phyloP scores from a whole-genome alignment of 1,140 invertebrate species.

The Lutraria rhynchaena region DNA sequence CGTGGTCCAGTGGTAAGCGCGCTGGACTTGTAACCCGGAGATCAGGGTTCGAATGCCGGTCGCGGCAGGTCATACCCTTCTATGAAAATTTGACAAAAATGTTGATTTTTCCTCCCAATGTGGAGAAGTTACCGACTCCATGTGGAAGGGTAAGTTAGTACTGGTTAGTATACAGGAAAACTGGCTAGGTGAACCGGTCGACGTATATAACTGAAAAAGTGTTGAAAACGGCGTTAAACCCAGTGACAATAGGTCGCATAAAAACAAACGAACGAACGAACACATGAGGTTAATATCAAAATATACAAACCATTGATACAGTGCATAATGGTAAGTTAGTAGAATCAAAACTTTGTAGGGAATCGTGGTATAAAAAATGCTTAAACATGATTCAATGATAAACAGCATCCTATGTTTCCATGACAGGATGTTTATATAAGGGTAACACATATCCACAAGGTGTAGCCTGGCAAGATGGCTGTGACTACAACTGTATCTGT shows the following conservation, averaged over 20 bases:
- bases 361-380: background rate
- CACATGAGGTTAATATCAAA: background rate
- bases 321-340: background rate
- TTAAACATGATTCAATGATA: background rate
- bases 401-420: background rate
- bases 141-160: background rate
- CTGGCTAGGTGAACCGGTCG: no score
- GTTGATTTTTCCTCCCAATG: no score
- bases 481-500: constrained; percentile 47
- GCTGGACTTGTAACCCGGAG: no score
- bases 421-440: constrained; percentile 42
- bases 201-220: no score
- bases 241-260: no score
- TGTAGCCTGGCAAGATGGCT: constrained; percentile 37
- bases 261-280: background rate
- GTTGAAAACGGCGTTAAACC: no score
- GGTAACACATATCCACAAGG: constrained; percentile 46
- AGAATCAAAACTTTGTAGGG: background rate
- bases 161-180: no score
- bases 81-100: no score
- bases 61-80: no score
- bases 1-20: no score
- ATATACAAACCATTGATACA: background rate
- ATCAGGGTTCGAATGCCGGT: no score
- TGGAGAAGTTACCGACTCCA: no score